phyloP scores from a whole-genome alignment of 1,140 invertebrate genomes.

The Drosophila orena region DNA sequence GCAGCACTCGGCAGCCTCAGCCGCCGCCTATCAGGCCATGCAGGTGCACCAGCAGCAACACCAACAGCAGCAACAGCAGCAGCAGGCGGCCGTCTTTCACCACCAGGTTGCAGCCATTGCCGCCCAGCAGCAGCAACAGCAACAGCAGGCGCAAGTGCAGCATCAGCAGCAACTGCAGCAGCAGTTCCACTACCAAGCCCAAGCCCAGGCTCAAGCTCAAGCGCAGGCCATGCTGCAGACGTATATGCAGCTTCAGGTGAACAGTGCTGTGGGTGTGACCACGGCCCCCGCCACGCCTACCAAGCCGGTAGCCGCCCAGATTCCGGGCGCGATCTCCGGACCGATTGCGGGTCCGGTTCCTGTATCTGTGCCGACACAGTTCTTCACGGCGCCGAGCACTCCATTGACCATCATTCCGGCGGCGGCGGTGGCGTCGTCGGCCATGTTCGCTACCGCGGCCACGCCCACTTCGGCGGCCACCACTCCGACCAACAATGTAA shows the following conservation, averaged over 20 bases:
- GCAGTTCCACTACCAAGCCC: slow-evolving; percentile 69
- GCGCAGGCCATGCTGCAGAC: slow-evolving; percentile 80
- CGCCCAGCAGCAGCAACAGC: slow-evolving; percentile 26
- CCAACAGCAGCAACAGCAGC: slow-evolving; percentile 56
- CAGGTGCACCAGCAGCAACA: slow-evolving; percentile 73
- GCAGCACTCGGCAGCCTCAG: slow-evolving; percentile 64
- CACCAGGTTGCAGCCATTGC: slow-evolving; percentile 60
- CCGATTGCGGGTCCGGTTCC: slow-evolving; percentile 37
- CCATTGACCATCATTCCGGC: slow-evolving; percentile 77
- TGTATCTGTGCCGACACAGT: slow-evolving; percentile 48
- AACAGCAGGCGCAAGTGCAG: slow-evolving; percentile 48
- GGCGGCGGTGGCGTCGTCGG: slow-evolving; percentile 70
- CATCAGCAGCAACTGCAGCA: slow-evolving; percentile 63
- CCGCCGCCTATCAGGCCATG: slow-evolving; percentile 62
- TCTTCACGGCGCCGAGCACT: slow-evolving; percentile 73
- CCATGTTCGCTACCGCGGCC: slow-evolving; percentile 64
- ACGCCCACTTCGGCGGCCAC: slow-evolving; percentile 75
- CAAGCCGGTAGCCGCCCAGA: slow-evolving; percentile 46
- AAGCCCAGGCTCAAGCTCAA: slow-evolving; percentile 60
- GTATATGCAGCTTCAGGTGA: slow-evolving; percentile 82
- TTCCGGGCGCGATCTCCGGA: slow-evolving; percentile 17
- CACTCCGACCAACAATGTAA: slow-evolving; percentile 81
- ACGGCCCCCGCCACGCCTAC: slow-evolving; percentile 71
- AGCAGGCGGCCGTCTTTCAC: slow-evolving; percentile 55
- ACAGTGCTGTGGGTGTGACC: slow-evolving; percentile 56